Evolutionary conservation across 2,888 invertebrate genomes (phyloP).

Genomic region (Aporophyla lueneburgensis): DNA sequence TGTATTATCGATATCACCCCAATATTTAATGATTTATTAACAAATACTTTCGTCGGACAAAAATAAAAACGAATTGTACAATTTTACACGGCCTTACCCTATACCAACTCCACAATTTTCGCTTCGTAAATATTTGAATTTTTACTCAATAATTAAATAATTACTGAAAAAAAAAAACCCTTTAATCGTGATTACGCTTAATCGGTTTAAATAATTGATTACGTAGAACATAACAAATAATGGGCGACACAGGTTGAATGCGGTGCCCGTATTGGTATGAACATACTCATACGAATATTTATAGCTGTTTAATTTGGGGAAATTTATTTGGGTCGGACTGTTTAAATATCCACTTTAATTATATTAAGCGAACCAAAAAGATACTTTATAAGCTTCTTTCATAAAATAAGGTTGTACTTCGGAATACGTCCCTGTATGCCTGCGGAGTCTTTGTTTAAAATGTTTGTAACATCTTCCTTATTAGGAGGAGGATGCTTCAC

Average conservation of each 20-base stretch:
- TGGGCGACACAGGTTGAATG: conserved; percentile 1
- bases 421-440: conserved; percentile 35
- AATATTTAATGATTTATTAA: too few relatives aligned
- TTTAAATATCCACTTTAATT: conserved; percentile 60
- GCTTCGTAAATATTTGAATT: too few relatives aligned
- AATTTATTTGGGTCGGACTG: conserved; percentile 58
- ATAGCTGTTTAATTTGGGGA: conserved; percentile 52
- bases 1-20: too few relatives aligned
- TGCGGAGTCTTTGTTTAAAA: conserved; percentile 49
- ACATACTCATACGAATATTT: conserved; percentile 28
- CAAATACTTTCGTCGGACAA: too few relatives aligned
- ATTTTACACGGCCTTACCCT: too few relatives aligned
- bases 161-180: too few relatives aligned
- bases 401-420: conserved; percentile 51
- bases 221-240: conserved; percentile 25
- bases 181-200: conserved; percentile 2
- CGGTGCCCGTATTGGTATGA: conserved; percentile 22
- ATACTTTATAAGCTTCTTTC: conserved; percentile 52
- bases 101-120: too few relatives aligned
- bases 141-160: too few relatives aligned
- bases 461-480: conserved; percentile 53
- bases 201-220: conserved; percentile 30
- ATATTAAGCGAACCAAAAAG: conserved; percentile 57
- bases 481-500: conserved; percentile 43
- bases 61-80: too few relatives aligned